Evolutionary conservation across 2,113 vertebrate genomes (phyloP), one percentile per base, ranked within the genome.

Genomic region (Garra rufa): DNA sequence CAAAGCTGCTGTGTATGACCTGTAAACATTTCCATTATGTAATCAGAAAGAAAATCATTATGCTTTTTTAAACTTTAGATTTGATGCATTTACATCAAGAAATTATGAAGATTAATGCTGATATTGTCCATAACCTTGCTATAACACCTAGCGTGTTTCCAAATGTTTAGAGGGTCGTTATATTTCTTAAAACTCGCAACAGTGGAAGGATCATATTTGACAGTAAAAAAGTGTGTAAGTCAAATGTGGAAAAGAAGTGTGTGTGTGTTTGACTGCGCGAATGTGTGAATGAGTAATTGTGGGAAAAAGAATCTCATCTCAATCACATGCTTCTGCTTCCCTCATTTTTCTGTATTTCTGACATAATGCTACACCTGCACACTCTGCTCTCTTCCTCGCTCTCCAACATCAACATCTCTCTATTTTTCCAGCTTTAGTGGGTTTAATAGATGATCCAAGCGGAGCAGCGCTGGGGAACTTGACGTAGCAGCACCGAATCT

Each of bases 351-450:
- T 50, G 83, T 81, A 70, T 63, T 73, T 82, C 76, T 91, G 87
- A 91, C 88, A 87, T 91, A 87, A 90, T 83, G 83, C 76, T 87
- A 83, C 87, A 92, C 85, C 88, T 91, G 89, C 87, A 80, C 81
- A 88, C 84, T 83, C 70, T 52, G 78, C 79, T 70, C 76, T 82
- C 38, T 57, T 46, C 52, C 59, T 80, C 41, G 55, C 71, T 50
- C 63, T 89, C 90, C 88, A 90, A 89, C 83, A 86, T 90, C 87
- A 90, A 91, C 88, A 88, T 79, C 69, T 59, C 61, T 46, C 41
- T 90, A 86, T 90, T 91, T 90, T 86, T 88, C 71, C 88, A 91
- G 91, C 89, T 89, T 90, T 88, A 81, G 74, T 83, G 76, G 55
- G 83, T 85, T 88, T 89, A 87, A 90, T 85, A 83, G 79, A 87